Conservation (phyloP, 1,140 invertebrate species). For the Teleopsis dalmanni region DNA sequence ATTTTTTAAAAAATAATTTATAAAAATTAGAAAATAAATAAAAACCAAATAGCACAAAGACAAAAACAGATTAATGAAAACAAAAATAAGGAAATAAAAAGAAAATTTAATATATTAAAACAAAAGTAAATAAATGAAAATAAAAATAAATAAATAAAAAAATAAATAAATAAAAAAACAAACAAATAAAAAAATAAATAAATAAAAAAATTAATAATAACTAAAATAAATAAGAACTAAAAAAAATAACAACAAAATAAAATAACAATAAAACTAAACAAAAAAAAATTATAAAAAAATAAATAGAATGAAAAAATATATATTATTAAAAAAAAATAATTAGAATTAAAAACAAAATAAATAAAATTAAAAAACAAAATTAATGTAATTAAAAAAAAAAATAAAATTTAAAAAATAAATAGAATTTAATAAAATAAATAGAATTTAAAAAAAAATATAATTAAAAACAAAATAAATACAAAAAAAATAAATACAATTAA, state of each 20-base stretch:
- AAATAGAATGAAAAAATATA: too few species aligned
- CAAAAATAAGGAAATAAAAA: neutral
- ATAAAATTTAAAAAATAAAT: neutral
- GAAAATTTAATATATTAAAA: neutral
- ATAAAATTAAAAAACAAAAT: neutral
- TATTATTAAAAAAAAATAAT: neutral
- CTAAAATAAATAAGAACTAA: neutral
- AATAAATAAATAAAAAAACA: neutral
- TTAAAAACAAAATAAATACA: neutral
- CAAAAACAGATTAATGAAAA: neutral
- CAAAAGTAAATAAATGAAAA: neutral
- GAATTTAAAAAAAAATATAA: neutral
- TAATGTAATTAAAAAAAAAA: neutral
- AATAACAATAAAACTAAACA: neutral
- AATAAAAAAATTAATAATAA: neutral
- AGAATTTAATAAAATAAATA: neutral
- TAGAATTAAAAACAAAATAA: neutral
- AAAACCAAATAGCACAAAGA: neutral
- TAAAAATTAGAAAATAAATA: neutral
- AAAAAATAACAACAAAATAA: neutral
- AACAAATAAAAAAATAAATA: neutral
- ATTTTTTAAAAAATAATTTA: neutral
- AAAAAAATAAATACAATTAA: neutral
- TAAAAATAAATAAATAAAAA: neutral
- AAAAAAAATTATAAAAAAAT: neutral